Conservation (phyloP, 2,113 vertebrate species). For the Ailurus styani region DNA sequence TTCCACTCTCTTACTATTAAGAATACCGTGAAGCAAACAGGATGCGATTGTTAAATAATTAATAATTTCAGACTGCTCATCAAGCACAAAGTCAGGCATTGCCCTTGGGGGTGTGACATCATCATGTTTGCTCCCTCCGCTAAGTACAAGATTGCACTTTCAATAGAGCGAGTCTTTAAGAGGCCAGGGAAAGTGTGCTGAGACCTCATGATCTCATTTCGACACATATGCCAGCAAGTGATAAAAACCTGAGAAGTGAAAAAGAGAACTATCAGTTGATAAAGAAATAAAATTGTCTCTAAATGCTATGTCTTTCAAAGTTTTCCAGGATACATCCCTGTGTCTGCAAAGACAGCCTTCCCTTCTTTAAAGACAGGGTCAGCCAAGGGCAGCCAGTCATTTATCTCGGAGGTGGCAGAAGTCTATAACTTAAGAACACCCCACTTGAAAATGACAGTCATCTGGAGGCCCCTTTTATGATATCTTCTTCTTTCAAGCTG, state of each 20-base stretch:
- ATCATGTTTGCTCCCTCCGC: not conserved
- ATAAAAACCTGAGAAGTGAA: conserved; percentile 55
- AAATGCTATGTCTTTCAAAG: conserved; percentile 57
- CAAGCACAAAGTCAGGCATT: not conserved
- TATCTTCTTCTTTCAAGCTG: conserved; percentile 42
- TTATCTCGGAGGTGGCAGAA: conserved; percentile 62
- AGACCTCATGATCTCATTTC: conserved; percentile 58
- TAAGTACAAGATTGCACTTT: not conserved
- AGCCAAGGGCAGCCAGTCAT: conserved; percentile 62
- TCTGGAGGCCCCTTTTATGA: conserved; percentile 56
- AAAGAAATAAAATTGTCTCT: conserved; percentile 65
- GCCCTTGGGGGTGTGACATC: not conserved
- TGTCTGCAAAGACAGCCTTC: conserved; percentile 51
- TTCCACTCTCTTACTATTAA: not conserved
- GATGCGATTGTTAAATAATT: not conserved
- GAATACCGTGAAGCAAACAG: not conserved
- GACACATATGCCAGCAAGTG: conserved; percentile 43
- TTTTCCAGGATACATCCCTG: conserved; percentile 3
- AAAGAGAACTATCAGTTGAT: conserved; percentile 57
- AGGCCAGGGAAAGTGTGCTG: not conserved
- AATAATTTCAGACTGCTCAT: not conserved
- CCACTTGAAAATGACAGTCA: conserved; percentile 68
- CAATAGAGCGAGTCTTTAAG: not conserved
- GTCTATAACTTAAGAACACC: conserved; percentile 63
- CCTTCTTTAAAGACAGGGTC: conserved; percentile 64